Conservation (phyloP, 53 echinoderm and acorn worm species). For the Zoroaster sp. region DNA sequence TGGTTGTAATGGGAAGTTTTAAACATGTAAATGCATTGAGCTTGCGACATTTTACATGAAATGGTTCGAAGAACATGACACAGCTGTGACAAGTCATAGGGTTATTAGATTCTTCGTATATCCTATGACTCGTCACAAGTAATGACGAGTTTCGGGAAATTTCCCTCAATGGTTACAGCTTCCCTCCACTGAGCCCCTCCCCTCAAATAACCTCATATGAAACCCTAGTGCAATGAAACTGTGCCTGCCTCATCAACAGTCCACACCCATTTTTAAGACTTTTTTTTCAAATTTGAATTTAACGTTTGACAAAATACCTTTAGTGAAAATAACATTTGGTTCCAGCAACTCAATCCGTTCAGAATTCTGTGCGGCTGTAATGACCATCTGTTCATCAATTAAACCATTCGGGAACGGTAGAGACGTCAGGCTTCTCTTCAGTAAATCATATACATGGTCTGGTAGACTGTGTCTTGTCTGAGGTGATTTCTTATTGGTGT, state of each 20-base stretch:
- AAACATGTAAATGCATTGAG: too few species aligned
- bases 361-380: conserved; percentile 51
- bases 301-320: conserved; percentile 76
- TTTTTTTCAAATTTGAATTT: not conserved
- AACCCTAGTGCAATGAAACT: not conserved
- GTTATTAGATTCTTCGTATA: too few species aligned
- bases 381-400: conserved; percentile 64
- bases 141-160: not conserved
- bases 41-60: too few species aligned
- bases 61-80: too few species aligned
- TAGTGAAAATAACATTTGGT: conserved; percentile 68
- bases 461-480: conserved; percentile 17
- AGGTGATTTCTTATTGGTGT: not conserved
- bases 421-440: conserved; percentile 67
- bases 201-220: not conserved
- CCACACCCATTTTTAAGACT: not conserved
- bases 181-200: too few species aligned
- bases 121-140: not conserved
- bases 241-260: not conserved
- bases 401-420: conserved; percentile 82
- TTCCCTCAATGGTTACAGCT: too few species aligned
- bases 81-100: too few species aligned
- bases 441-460: conserved; percentile 58
- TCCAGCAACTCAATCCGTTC: conserved; percentile 74
- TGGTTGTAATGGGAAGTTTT: too few species aligned